These are phyloP conservation scores for Tetramorium bicarinatum DNA, from an alignment of 2,888 invertebrate species.

Conservation along the genomic window DNA sequence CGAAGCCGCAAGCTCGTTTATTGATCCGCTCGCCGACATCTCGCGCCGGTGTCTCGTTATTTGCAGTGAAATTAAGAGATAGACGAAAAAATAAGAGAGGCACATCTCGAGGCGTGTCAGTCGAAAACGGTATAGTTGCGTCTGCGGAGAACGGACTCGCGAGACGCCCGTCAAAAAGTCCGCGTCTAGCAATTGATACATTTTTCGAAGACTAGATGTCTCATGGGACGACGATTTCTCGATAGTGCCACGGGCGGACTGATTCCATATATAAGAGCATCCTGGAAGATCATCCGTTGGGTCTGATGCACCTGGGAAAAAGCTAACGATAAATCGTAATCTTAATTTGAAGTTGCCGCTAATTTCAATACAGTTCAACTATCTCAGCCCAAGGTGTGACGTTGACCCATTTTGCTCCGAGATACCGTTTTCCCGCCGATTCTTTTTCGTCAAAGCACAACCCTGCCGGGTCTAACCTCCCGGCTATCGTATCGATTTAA, in stretches of 20 bases:
- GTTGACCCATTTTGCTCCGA: slow-evolving; percentile 73
- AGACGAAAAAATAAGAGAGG: background rate
- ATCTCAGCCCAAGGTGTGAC: slow-evolving; percentile 78
- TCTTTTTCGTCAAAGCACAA: background rate
- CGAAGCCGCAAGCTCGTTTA: slow-evolving; percentile 7
- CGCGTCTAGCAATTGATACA: slow-evolving; percentile 45
- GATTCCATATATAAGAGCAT: slow-evolving; percentile 69
- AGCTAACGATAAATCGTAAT: slow-evolving; percentile 66
- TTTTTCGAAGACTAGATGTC: slow-evolving; percentile 65
- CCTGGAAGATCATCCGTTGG: slow-evolving; percentile 19
- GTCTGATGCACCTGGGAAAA: slow-evolving; percentile 80
- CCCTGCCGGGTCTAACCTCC: background rate
- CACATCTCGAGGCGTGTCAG: background rate
- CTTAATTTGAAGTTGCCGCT: slow-evolving; percentile 76
- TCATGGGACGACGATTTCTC: slow-evolving; percentile 59
- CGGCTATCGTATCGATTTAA: background rate
- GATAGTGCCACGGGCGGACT: slow-evolving; percentile 41
- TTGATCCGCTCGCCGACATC: background rate
- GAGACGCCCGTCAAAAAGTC: slow-evolving; percentile 16
- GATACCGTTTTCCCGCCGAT: background rate
- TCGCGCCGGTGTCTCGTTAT: background rate
- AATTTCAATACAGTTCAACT: slow-evolving; percentile 73
- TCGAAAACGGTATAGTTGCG: no score
- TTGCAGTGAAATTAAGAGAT: background rate
- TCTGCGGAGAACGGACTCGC: background rate